A percentile compares a stretch with the other conserved stretches of the same genome.
phyloP scores from a whole-genome alignment of 2,888 invertebrate genomes.

The Drepana falcataria region DNA sequence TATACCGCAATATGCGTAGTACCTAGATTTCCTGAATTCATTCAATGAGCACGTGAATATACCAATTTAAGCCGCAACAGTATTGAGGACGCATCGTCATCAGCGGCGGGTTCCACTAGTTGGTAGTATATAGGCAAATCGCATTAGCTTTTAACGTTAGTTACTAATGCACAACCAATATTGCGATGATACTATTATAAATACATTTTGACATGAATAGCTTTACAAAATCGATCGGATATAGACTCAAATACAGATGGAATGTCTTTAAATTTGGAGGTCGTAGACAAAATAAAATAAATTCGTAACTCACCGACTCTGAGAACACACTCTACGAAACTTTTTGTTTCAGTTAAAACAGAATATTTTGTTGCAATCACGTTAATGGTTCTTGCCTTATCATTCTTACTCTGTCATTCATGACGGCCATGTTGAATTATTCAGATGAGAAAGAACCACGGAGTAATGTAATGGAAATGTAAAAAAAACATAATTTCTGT shows the following conservation, averaged over 20 bases:
- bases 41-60: too few relatives aligned
- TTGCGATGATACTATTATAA: too few relatives aligned
- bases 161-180: too few relatives aligned
- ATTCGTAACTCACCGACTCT: background rate
- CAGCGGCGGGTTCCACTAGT: too few relatives aligned
- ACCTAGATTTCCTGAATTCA: too few relatives aligned
- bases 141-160: too few relatives aligned
- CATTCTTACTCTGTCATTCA: slow-evolving; percentile 34
- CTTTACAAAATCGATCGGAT: slow-evolving; percentile 8
- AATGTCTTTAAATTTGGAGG: slow-evolving; percentile 4
- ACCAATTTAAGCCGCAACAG: too few relatives aligned
- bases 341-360: slow-evolving; percentile 19
- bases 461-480: slow-evolving; percentile 47
- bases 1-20: too few relatives aligned
- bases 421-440: slow-evolving; percentile 43
- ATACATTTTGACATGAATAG: too few relatives aligned
- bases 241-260: background rate
- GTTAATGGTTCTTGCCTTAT: slow-evolving; percentile 41
- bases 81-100: too few relatives aligned
- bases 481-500: slow-evolving; percentile 33
- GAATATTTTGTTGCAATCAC: slow-evolving; percentile 43
- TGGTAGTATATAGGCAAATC: too few relatives aligned
- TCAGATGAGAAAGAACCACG: slow-evolving; percentile 36
- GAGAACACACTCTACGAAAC: background rate
- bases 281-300: background rate